These are phyloP conservation scores for Corythoichthys haematopterus DNA, from an alignment of 2,113 vertebrate species.

Conservation along the genomic window DNA sequence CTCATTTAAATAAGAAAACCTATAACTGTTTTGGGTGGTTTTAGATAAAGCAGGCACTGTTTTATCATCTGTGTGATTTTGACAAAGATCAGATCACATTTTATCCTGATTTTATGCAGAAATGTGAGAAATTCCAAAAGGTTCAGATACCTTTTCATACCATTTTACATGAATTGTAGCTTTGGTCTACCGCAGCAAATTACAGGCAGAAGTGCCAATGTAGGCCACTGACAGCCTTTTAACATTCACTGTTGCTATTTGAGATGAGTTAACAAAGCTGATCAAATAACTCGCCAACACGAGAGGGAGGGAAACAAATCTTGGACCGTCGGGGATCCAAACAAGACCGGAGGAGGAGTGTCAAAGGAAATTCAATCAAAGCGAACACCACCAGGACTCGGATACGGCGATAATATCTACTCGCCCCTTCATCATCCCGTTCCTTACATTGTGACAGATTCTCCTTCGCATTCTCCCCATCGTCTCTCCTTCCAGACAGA, in stretches of 20 bases:
- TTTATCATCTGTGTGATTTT: no score
- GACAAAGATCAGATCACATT: no score
- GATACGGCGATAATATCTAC: constrained; percentile 49
- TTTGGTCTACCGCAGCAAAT: constrained; percentile 32
- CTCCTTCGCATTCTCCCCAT: constrained; percentile 16
- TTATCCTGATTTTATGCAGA: no score
- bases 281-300: constrained; percentile 46
- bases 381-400: constrained; percentile 44
- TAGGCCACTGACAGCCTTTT: constrained; percentile 41
- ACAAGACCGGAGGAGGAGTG: constrained; percentile 32
- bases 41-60: no score
- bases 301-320: constrained; percentile 27
- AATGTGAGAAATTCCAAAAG: no score
- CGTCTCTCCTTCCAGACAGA: constrained; percentile 44
- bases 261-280: constrained; percentile 48
- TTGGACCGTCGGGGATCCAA: constrained; percentile 47
- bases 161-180: not conserved
- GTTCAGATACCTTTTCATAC: no score
- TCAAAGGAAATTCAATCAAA: constrained; percentile 58
- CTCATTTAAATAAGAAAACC: no score
- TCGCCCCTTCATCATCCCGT: constrained; percentile 15
- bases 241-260: constrained; percentile 37
- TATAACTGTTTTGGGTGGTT: no score
- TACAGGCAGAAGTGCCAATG: constrained; percentile 21
- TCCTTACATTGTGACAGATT: constrained; percentile 9